A percentile compares a stretch with the other conserved stretches of the same genome.
phyloP scores from a whole-genome alignment of 2,888 invertebrate species.

The Hoplodrina ambigua region DNA sequence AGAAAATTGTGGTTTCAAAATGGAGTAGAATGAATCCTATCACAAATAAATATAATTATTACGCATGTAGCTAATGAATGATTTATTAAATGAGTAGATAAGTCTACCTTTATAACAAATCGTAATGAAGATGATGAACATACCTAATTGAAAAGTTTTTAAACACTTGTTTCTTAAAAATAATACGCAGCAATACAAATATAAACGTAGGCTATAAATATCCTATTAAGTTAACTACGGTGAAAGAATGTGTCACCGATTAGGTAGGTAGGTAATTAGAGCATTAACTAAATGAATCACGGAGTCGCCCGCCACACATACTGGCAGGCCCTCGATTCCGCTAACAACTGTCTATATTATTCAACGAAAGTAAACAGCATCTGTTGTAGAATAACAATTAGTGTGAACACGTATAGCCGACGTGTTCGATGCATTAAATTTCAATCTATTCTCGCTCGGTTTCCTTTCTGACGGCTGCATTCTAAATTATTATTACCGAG shows the following conservation, averaged over 20 bases:
- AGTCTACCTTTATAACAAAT: background rate
- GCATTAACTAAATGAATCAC: constrained; percentile 77
- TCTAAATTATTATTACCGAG: constrained; percentile 87
- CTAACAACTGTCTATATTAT: constrained; percentile 80
- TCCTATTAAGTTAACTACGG: constrained; percentile 27
- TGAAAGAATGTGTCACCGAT: constrained; percentile 59
- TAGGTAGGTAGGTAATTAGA: constrained; percentile 59
- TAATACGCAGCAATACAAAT: constrained; percentile 3
- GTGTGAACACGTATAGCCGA: constrained; percentile 79
- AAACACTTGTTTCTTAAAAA: background rate
- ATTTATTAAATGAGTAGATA: background rate
- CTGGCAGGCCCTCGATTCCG: constrained; percentile 77
- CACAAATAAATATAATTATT: constrained; percentile 2
- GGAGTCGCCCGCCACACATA: constrained; percentile 70
- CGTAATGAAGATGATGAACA: background rate
- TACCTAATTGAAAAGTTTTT: background rate
- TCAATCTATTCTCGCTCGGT: constrained; percentile 88
- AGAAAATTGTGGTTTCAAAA: constrained; percentile 6
- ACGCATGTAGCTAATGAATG: constrained; percentile 3
- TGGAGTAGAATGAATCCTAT: constrained; percentile 6
- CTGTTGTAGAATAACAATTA: constrained; percentile 88
- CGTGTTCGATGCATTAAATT: constrained; percentile 87
- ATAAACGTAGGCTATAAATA: constrained; percentile 15
- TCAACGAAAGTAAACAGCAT: constrained; percentile 89
- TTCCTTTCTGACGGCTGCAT: constrained; percentile 88